Base-by-base conservation (phyloP, 2,888 invertebrate species). In the Alviniconcha strummeri region DNA sequence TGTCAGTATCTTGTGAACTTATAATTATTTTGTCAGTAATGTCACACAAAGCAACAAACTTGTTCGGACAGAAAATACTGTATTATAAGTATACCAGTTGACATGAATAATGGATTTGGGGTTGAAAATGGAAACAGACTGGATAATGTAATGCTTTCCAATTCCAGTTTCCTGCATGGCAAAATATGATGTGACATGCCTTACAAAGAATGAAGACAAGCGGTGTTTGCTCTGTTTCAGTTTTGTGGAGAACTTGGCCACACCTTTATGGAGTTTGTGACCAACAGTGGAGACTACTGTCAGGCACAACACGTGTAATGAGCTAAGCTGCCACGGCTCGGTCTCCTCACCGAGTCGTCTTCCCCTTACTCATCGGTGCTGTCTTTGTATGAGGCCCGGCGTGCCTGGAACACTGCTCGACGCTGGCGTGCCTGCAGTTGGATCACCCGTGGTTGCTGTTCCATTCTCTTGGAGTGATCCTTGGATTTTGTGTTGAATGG, bases 281-380 rank as follows among this genome's bases (percentile, higher is more conserved):
- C 97, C 96, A 97, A 97, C 96, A 98, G 97, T 95, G 97, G 97
- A 96, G 98, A 98, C 96, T 98, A 97, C 96, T 98, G 98, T 97
- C 97, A 97, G 96, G 98, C 98, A 95, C 98, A 98, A 96, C 98
- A 98, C 97, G 97, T 87, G 85, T 88, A 88, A 87, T 86, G 83
- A 71, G 69, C 82, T 82, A 69, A 75, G 64, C 71, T 71, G 79
- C 55, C 55, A 19, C 67, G 64, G n/a, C 74, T 19, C 81, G 77
- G 71, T 36, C 79, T 82, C 69, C 64, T 56, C 4, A 9, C 69
- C 56, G 81, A 64, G 81, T 82, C 71, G 67, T 56, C 71, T 80
- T 19, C 75, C 77, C 74, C 79, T 13, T 74, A 54, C 55, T 64
- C 67, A 60, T 54, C 80, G 75, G 80, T 83, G 83, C 83, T 83